Evolutionary conservation across 2,797 vertebrate genomes (phyloP), one percentile per base, ranked within the genome.

Genomic region (Sebastes cheni): DNA sequence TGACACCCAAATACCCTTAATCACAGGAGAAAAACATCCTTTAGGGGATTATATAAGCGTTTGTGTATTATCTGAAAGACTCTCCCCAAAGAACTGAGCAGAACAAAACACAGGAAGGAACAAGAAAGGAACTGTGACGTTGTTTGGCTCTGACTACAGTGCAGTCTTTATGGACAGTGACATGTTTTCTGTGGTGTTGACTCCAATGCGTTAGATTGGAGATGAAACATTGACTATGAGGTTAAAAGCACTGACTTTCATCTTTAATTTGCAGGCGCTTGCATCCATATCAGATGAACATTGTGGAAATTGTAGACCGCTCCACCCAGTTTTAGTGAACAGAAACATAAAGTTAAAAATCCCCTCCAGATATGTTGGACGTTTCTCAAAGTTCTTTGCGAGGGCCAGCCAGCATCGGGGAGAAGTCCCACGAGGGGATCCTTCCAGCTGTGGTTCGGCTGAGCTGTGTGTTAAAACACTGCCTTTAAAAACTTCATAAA

Each of bases 1-100:
- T 67, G 75, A 79, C 77, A 79, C 54, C 16, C 4, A 66, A 72
- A 77, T 29, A 71, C 52, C 56, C 22, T 58, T 70, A 74, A 78
- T 79, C 60, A 80, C 55, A 72, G 71, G 9, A 52, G 8, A 68
- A 56, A 59, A 46, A 32, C 11, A 64, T 46, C 34, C 83, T 73
- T 42, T 0, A 0, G 70, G 67, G 80, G 56, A 80, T 86, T 85
- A 83, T 39, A 22, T 23, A 73, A 75, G 5, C 7, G 2, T 73
- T 8, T 81, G 54, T 64, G 65, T 12, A 12, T 66, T 2, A 52
- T 65, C 39, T 70, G 6, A 69, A 75, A 74, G 59, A 32, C 25
- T 72, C 60, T 68, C 52, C 23, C 39, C 11, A 16, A 60, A 74
- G 29, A 68, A 27, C 10, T 6, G 29, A 0, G 61, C 70, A 75